Conservation (phyloP, 2,113 vertebrate species). For the Sclerurus mexicanus region DNA sequence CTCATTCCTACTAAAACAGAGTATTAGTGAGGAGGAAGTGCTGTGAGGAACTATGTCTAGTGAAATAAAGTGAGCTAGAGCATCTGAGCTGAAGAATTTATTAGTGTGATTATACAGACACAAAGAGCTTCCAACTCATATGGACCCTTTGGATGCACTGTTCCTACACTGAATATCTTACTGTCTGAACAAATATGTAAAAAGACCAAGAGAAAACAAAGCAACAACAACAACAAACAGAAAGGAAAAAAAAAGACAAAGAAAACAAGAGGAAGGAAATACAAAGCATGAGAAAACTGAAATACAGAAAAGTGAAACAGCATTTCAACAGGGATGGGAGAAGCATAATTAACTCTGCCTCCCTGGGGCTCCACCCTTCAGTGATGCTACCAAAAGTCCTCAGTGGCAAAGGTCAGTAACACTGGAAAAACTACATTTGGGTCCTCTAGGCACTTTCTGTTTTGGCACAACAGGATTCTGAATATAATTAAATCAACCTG, state of each 20-base stretch:
- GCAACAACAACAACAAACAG: neutral
- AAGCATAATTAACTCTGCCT: neutral
- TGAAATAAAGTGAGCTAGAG: neutral
- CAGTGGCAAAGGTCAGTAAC: neutral
- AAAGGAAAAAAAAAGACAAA: neutral
- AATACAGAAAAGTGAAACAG: neutral
- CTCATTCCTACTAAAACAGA: neutral
- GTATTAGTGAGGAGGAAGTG: neutral
- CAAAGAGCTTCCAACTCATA: neutral
- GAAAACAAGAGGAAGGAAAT: neutral
- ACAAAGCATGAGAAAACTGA: neutral
- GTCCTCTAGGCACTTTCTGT: neutral
- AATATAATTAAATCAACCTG: neutral
- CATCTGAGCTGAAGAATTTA: neutral
- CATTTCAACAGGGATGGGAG: neutral
- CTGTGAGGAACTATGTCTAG: neutral
- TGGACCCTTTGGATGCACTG: neutral
- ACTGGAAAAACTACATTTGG: neutral
- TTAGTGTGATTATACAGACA: neutral
- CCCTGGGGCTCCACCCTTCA: neutral
- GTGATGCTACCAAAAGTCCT: neutral
- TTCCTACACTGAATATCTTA: neutral
- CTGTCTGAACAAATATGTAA: neutral
- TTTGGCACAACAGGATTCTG: neutral
- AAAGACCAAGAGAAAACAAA: neutral